Evolutionary conservation across 2,113 vertebrate species (phyloP), one percentile per base, ranked within the genome.

Genomic region (mouse (Mus musculus)): DNA sequence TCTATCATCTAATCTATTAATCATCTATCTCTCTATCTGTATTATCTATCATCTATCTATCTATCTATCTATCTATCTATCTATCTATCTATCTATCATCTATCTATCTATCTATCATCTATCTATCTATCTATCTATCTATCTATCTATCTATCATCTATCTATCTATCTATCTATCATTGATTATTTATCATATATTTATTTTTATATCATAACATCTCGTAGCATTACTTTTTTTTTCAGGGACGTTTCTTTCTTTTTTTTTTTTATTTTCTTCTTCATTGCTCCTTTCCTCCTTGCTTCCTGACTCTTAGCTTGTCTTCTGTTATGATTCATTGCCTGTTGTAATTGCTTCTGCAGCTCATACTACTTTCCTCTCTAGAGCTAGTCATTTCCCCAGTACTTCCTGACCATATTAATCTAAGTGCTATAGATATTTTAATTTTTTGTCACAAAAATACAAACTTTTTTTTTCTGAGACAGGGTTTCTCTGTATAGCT

Each of bases 321-420:
- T 42, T 54, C 20, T 33, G 19, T 80, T 73, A 2, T 20, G 36
- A 93, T 9, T 72, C 63, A 72, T 3, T 24, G 33, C 28, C 7
- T 67, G 4, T 36, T 90, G 0, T 36, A 30, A 24, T 77, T 93
- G 8, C 39, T 19, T 77, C 10, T 61, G 10, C 5, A 54, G 8
- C 22, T 71, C 1, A 39, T 0, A 1, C 42, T 72, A 36, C 7
- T 42, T 20, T 22, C 6, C 22, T 22, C 7, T 59, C 1, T 46
- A 20, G 46, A 0, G 3, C 28, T 52, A 77, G 12, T 56, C 22
- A 71, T 75, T n/a, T 56, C 42, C 0, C 22, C 10, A 13, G 30
- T 71, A 14, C 7, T 5, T 10, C 36, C 16, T 5, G 7, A 24
- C 7, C 17, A 52, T 39, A 65, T 75, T 85, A 33, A n/a, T 72